Base-by-base conservation (phyloP, 2,113 vertebrate genomes). In the Piprites chloris region DNA sequence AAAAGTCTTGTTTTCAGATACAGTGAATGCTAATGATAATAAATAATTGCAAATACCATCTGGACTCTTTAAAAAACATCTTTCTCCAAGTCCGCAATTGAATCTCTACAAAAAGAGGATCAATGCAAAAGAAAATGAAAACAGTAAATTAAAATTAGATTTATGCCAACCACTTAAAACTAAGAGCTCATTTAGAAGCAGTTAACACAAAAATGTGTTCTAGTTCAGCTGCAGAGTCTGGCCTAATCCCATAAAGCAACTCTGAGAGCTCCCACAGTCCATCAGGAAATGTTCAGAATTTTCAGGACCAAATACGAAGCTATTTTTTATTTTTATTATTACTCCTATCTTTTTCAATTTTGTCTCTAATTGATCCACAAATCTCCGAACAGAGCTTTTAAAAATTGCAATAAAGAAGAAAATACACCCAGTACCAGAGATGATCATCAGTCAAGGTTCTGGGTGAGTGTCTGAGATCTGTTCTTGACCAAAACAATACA, bases 31-130 rank as follows among this genome's bases (percentile, higher is more conserved):
- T 87, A 90, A 94, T 85, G 95, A 91, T 84, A 94, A 97, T 80
- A 96, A 96, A 96, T 94, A 96, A 93, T 93, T 89, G 78, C 77
- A 81, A 93, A 96, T 76, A 97, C 89, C 97, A 95, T 89, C 94
- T 96, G 92, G 97, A 80, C 76, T 61, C 55, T 71, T 92, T 96
- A 79, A 63, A 95, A 87, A 94, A 93, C 85, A 90, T 41, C 77
- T 67, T 86, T 94, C 82, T 89, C 76, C 96, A 94, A 95, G 83
- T 32, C 89, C 94, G 94, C 87, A 84, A 62, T 55, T 97, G 75
- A 87, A 65, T 91, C 47, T 91, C 86, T 80, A 77, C 62, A 74
- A 94, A 95, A 96, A 91, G 22, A 75, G 79, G 42, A 95, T 66
- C 93, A 86, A 91, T 96, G 82, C 59, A 92, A 91, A 96, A 96